Conservation (phyloP, 2,797 vertebrate genomes). For the Muscicapa comitata region DNA sequence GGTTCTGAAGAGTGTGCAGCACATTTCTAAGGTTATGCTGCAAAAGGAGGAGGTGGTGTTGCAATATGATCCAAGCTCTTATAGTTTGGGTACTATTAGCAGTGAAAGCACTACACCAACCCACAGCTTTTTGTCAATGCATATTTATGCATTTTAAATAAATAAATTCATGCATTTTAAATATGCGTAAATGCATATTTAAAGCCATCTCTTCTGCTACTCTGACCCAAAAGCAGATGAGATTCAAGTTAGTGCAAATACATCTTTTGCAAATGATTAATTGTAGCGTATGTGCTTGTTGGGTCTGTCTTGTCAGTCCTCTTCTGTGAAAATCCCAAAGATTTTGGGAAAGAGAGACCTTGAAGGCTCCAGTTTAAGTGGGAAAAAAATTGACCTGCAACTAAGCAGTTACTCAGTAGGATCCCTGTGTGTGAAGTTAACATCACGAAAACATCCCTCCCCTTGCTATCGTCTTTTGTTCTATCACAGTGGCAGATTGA, state of each 20-base stretch:
- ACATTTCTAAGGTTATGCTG: not conserved
- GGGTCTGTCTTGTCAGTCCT: not conserved
- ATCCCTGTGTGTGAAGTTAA: not conserved
- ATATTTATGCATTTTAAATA: too few relatives aligned
- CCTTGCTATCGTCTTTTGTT: not conserved
- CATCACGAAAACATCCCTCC: not conserved
- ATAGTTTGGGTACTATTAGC: not conserved
- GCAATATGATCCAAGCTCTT: not conserved
- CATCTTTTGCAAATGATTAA: not conserved
- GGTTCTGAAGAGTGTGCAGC: not conserved
- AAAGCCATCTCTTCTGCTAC: not conserved
- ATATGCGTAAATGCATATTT: not conserved
- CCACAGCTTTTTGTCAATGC: not conserved
- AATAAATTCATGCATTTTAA: too few relatives aligned
- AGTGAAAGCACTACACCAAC: not conserved
- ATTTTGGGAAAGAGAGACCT: not conserved
- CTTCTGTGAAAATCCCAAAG: not conserved
- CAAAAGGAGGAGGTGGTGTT: not conserved
- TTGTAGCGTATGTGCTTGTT: not conserved
- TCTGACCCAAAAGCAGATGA: not conserved
- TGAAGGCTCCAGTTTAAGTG: not conserved
- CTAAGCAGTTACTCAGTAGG: not conserved
- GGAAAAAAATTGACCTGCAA: not conserved
- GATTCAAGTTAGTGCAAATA: not conserved
- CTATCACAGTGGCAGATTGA: not conserved